Evolutionary conservation across 1,140 invertebrate species (phyloP), one percentile per base, ranked within the genome.

Genomic region (Atta colombica): DNA sequence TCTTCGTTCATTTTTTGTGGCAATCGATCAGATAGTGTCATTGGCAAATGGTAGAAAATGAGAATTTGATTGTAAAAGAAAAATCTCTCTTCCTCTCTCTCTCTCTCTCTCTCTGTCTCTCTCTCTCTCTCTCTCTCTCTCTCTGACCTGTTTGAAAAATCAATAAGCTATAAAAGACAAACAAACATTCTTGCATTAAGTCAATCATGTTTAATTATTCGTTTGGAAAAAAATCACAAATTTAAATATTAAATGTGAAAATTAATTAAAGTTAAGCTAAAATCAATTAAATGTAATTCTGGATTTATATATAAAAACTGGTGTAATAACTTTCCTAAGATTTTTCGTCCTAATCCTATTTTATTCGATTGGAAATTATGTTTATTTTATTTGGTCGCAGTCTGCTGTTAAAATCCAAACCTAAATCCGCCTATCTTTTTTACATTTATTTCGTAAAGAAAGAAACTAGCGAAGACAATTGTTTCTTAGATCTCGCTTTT

Each of bases 11-110:
- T 25, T 45, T 77, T 75, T 28, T 61, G 31, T 25, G 1, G n/a
- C 39, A 45, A 45, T 45, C 39, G 39, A 65, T 49, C 7, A 16
- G 25, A 45, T 63, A 7, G 16, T 77, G 5, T 14, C 21, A 60
- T 77, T 77, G 21, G 45, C 35, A 63, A 77, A 63, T 63, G 39
- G 7, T 63, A n/a, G 25, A 14, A 65, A 49, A 77, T 63, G 16
- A 3, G 14, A 45, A 77, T 77, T 77, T 77, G 1, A 65, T 60
- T 55, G 25, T 45, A 21, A 18, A 31, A 69, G 12, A 16, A 51
- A 16, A 51, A 51, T 51, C 14, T 51, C 49, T 35, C 0, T 49
- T 8, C 10, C 12, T 49, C 10, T 49, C 31, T 49, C 45, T 49
- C 2, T 49, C 45, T 12, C 45, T 35, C 0, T 49, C 12, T 49